These are phyloP conservation scores for Hyperopisus bebe DNA, from an alignment of 2,113 vertebrate genomes.

Conservation along the genomic window DNA sequence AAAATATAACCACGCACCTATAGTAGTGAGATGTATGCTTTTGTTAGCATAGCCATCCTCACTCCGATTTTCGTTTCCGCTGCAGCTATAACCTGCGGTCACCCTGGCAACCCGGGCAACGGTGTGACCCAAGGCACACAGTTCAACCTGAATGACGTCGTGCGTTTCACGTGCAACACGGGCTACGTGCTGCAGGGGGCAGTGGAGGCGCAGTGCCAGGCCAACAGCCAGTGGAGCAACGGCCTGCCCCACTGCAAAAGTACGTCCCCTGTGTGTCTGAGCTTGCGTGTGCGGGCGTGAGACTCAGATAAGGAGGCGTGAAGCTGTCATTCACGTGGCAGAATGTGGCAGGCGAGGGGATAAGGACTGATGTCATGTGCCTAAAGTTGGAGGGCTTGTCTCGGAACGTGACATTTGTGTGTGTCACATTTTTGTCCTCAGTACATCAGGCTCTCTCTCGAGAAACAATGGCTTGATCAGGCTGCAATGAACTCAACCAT, in stretches of 20 bases:
- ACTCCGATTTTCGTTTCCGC: background rate
- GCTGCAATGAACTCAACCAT: constrained; percentile 1
- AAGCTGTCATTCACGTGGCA: background rate
- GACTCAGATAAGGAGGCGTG: background rate
- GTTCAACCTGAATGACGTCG: constrained; percentile 88
- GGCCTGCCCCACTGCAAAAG: constrained; percentile 81
- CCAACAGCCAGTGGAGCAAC: constrained; percentile 91
- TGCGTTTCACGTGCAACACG: constrained; percentile 81
- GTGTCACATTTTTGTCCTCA: background rate
- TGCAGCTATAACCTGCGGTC: constrained; percentile 90
- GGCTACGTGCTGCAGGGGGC: constrained; percentile 82
- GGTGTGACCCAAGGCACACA: constrained; percentile 86
- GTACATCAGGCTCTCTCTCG: background rate
- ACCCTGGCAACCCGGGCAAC: constrained; percentile 85
- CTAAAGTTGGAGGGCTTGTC: constrained; percentile 24
- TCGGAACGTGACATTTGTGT: constrained; percentile 36
- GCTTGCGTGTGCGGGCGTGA: constrained; percentile 20
- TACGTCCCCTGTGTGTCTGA: constrained; percentile 53
- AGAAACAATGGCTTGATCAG: background rate
- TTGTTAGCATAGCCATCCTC: background rate
- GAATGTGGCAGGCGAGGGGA: constrained; percentile 32
- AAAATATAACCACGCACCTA: background rate
- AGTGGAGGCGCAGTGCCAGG: constrained; percentile 73
- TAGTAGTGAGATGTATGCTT: background rate
- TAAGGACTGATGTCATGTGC: constrained; percentile 40